These are phyloP conservation scores for Drosophila lutescens DNA, from an alignment of 2,888 invertebrate genomes.

Conservation along the genomic window DNA sequence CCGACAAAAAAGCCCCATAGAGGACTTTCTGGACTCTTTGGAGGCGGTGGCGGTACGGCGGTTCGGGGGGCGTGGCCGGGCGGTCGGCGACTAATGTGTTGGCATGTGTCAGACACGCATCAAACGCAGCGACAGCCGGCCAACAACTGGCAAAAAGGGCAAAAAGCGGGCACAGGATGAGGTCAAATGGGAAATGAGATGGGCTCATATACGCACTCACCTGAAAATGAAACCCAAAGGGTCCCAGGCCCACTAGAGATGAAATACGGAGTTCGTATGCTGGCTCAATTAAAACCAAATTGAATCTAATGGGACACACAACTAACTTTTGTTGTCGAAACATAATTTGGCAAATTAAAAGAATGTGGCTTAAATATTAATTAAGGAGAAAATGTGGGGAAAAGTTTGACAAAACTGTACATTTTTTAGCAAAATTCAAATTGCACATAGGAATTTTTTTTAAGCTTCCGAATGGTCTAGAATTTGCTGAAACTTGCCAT, in stretches of 20 bases:
- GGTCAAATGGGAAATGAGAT: constrained; percentile 3
- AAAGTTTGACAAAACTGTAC: no score
- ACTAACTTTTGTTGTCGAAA: neutral
- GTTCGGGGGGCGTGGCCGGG: constrained; percentile 27
- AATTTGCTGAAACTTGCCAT: neutral
- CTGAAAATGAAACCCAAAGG: constrained; percentile 2
- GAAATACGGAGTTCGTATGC: neutral
- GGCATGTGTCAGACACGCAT: constrained; percentile 74
- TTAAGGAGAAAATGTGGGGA: no score
- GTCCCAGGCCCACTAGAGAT: neutral
- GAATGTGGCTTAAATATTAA: no score
- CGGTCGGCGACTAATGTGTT: constrained; percentile 56
- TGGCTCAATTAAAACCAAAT: neutral
- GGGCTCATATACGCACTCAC: constrained; percentile 8
- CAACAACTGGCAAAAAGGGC: neutral
- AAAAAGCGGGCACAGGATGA: constrained; percentile 33
- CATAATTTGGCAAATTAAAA: neutral
- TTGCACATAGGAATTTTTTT: neutral
- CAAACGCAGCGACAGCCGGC: constrained; percentile 59
- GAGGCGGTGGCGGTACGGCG: neutral
- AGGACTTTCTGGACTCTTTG: neutral
- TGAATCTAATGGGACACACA: neutral
- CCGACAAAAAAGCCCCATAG: constrained; percentile 30
- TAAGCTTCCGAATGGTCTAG: neutral
- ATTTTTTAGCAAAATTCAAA: no score